Conservation (phyloP, 2,797 vertebrate species). For the Cebuella pygmaea region DNA sequence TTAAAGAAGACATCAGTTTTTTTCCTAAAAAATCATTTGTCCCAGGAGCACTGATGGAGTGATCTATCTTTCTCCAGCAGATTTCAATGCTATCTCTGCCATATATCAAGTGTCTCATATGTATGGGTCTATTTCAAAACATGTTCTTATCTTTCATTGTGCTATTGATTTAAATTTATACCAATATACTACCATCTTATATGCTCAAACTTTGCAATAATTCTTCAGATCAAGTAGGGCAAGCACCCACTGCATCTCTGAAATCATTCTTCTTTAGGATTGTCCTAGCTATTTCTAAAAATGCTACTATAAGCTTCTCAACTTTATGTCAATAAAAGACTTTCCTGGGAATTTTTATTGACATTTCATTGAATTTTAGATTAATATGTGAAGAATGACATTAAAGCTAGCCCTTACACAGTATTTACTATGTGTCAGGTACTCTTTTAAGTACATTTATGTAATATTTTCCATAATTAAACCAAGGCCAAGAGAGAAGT, state of each 20-base stretch:
- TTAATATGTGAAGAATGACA: background rate
- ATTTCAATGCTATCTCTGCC: background rate
- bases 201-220: background rate
- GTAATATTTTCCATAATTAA: background rate
- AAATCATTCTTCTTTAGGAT: background rate
- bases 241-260: background rate
- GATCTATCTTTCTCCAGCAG: background rate
- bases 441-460: background rate
- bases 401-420: background rate
- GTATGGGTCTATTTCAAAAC: background rate
- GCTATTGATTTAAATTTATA: background rate
- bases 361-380: background rate
- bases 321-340: background rate
- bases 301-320: background rate
- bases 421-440: background rate
- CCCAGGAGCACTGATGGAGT: background rate
- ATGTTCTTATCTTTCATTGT: background rate
- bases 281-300: background rate
- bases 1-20: background rate
- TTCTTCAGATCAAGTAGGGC: background rate
- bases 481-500: background rate
- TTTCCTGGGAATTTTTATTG: background rate
- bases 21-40: background rate
- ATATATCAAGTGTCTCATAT: background rate
- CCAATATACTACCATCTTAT: background rate